A percentile compares a stretch with the other conserved stretches of the same genome.
These are phyloP conservation scores for Coccyzus lansbergi DNA, from an alignment of 2,797 vertebrate genomes.

Conservation along the genomic window DNA sequence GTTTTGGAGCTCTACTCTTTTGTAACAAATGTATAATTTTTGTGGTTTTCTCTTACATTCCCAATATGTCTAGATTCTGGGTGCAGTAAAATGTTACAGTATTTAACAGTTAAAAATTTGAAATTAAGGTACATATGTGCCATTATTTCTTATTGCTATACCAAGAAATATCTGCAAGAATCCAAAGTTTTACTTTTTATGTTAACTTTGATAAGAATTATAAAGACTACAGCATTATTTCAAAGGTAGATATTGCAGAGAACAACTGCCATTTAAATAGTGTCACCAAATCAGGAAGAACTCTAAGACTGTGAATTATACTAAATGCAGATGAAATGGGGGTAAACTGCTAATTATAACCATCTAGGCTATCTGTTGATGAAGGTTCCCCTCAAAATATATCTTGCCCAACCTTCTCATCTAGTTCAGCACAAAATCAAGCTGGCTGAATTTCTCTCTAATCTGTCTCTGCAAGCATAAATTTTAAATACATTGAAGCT, in stretches of 20 bases:
- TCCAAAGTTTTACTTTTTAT: neutral
- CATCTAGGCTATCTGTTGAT: neutral
- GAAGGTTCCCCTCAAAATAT: constrained; percentile 24
- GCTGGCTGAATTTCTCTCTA: constrained; percentile 54
- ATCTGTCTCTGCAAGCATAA: constrained; percentile 68
- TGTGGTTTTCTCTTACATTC: neutral
- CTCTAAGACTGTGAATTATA: neutral
- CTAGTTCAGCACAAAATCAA: constrained; percentile 53
- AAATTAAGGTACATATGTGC: neutral
- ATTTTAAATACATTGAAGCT: constrained; percentile 72
- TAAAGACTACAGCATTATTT: neutral
- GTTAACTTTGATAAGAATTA: neutral
- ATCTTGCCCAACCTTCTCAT: constrained; percentile 33
- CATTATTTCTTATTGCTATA: neutral
- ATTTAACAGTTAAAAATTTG: neutral
- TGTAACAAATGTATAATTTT: neutral
- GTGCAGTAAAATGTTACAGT: neutral
- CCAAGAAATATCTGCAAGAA: neutral
- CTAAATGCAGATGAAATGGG: neutral
- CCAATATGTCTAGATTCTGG: neutral
- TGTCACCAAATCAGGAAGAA: neutral
- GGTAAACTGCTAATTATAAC: neutral
- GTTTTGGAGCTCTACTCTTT: neutral
- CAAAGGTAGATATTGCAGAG: neutral
- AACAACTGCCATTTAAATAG: neutral